Evolutionary conservation across 2,113 vertebrate species (phyloP).

Genomic region (Oryzias javanicus): DNA sequence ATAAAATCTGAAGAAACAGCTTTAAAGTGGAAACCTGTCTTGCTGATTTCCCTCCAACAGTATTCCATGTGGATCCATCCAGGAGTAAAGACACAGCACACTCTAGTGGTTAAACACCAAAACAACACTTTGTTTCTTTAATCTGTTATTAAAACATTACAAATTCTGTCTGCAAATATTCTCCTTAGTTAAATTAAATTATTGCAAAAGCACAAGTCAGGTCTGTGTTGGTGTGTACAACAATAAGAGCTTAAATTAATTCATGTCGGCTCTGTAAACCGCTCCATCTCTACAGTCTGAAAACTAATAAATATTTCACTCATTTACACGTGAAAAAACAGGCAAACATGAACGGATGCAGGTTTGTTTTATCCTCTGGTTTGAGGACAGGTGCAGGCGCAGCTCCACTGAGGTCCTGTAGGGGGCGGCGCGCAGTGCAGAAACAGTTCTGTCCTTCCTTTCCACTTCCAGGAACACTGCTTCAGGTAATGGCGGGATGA

Average conservation of each 20-base stretch:
- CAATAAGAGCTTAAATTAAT: constrained; percentile 37
- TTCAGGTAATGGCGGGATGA: constrained; percentile 27
- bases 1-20: no score
- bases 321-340: constrained; percentile 57
- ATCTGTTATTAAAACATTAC: constrained; percentile 70
- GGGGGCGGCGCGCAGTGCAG: constrained; percentile 37
- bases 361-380: background rate
- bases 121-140: constrained; percentile 33
- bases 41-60: background rate
- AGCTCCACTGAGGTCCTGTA: constrained; percentile 19
- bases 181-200: constrained; percentile 65
- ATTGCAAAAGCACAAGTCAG: constrained; percentile 42
- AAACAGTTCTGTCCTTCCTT: constrained; percentile 35
- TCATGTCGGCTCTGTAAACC: constrained; percentile 18
- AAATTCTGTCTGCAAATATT: constrained; percentile 68
- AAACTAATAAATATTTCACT: constrained; percentile 70
- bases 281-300: constrained; percentile 11
- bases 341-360: constrained; percentile 39
- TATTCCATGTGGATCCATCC: background rate
- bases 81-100: constrained; percentile 43
- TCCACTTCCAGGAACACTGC: constrained; percentile 25
- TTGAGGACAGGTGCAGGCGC: no score
- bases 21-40: no score
- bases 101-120: constrained; percentile 54
- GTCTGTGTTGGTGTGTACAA: constrained; percentile 39